Evolutionary conservation across 2,113 vertebrate genomes (phyloP).

Genomic region (Austrofundulus limnaeus): DNA sequence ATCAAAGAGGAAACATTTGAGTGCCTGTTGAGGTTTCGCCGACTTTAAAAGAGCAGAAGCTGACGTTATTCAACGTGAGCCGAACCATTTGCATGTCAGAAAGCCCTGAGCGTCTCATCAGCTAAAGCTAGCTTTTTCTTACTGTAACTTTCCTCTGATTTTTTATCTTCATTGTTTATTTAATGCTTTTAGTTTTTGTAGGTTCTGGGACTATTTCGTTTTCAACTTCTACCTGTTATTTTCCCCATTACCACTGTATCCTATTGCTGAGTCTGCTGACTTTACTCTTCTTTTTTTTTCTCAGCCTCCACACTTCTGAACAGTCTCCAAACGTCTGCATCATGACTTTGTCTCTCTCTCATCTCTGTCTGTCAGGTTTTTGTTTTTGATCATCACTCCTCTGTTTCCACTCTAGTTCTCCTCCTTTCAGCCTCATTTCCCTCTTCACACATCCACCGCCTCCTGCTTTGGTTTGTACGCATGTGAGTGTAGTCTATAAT

Average conservation of each 20-base stretch:
- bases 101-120: conserved; percentile 21
- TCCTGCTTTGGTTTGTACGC: neutral
- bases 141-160: neutral
- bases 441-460: conserved; percentile 27
- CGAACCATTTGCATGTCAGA: conserved; percentile 25
- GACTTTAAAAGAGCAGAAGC: conserved; percentile 14
- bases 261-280: conserved; percentile 55
- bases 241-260: conserved; percentile 31
- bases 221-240: conserved; percentile 41
- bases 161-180: conserved; percentile 1
- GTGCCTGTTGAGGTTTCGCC: conserved; percentile 10
- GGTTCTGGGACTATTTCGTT: conserved; percentile 13
- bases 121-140: neutral
- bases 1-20: conserved; percentile 11
- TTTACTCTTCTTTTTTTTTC: conserved; percentile 6
- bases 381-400: conserved; percentile 73
- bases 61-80: conserved; percentile 18
- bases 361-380: conserved; percentile 69
- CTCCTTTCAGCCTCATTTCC: conserved; percentile 64
- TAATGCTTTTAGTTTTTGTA: neutral
- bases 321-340: conserved; percentile 53
- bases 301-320: conserved; percentile 44
- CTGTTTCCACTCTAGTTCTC: conserved; percentile 67
- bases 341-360: conserved; percentile 69
- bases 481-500: conserved; percentile 11